phyloP scores from a whole-genome alignment of 2,797 vertebrate species.

The Lutjanus argentimaculatus region DNA sequence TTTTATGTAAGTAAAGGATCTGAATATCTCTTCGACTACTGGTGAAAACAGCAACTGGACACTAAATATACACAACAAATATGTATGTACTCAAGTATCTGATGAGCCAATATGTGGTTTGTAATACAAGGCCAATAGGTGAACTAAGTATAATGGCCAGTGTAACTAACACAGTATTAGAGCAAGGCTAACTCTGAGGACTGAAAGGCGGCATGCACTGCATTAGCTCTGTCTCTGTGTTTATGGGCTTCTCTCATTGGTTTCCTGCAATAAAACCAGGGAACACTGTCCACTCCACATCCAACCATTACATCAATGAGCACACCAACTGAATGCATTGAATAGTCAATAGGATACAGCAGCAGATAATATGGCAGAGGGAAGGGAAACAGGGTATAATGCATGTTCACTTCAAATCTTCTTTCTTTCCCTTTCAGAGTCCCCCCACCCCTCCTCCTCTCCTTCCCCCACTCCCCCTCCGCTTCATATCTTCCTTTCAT shows the following conservation, averaged over 20 bases:
- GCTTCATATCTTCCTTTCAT: slow-evolving; percentile 80
- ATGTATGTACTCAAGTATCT: background rate
- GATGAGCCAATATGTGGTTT: background rate
- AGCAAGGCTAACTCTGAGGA: background rate
- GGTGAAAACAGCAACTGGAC: background rate
- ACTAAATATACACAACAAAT: background rate
- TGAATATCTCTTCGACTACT: background rate
- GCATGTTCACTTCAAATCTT: slow-evolving; percentile 72
- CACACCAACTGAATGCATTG: slow-evolving; percentile 54
- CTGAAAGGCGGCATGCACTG: slow-evolving; percentile 12
- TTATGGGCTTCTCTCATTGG: slow-evolving; percentile 41
- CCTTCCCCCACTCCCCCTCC: slow-evolving; percentile 18
- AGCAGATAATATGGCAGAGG: slow-evolving; percentile 64
- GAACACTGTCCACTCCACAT: slow-evolving; percentile 62
- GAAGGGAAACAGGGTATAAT: slow-evolving; percentile 68
- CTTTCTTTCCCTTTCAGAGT: slow-evolving; percentile 67
- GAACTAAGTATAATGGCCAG: background rate
- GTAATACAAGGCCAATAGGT: background rate
- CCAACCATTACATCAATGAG: slow-evolving; percentile 59
- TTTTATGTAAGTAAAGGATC: background rate
- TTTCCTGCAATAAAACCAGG: slow-evolving; percentile 44
- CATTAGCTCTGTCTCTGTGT: slow-evolving; percentile 46
- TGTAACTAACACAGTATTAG: background rate
- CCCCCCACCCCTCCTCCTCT: fast-evolving
- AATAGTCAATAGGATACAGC: slow-evolving; percentile 62